Conservation (phyloP, 2,113 vertebrate genomes). For the Periophthalmus modestus region DNA sequence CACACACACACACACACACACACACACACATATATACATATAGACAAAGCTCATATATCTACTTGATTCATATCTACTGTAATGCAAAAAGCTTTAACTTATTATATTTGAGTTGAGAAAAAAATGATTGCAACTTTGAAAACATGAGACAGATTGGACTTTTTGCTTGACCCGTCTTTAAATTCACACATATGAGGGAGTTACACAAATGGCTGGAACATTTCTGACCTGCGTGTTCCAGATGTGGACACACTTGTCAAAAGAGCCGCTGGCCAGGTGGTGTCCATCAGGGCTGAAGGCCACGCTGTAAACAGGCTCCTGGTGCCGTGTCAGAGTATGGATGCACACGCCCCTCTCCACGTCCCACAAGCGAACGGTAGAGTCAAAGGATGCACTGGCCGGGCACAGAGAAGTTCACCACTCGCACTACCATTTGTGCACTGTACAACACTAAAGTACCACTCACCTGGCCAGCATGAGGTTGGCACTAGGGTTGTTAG, state of each 20-base stretch:
- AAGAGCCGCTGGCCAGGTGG: slow-evolving; percentile 97
- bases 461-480: slow-evolving; percentile 99
- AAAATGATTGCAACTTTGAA: not conserved
- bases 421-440: not conserved
- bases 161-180: not conserved
- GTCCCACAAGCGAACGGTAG: slow-evolving; percentile 98
- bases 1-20: no score
- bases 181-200: not conserved
- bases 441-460: not conserved
- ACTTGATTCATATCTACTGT: no score
- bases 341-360: slow-evolving; percentile 98
- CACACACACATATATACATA: no score
- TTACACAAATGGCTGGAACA: not conserved
- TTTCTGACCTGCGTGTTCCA: slow-evolving; percentile 97
- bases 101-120: no score
- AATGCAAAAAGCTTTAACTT: no score
- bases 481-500: slow-evolving; percentile 97
- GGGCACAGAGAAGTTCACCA: not conserved
- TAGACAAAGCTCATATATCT: no score
- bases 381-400: slow-evolving; percentile 94
- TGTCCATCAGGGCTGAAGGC: slow-evolving; percentile 98
- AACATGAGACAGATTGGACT: not conserved
- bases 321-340: slow-evolving; percentile 97
- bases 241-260: slow-evolving; percentile 99
- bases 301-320: slow-evolving; percentile 99